phyloP scores from a whole-genome alignment of 1,140 invertebrate genomes.

The Pollicipes pollicipes region DNA sequence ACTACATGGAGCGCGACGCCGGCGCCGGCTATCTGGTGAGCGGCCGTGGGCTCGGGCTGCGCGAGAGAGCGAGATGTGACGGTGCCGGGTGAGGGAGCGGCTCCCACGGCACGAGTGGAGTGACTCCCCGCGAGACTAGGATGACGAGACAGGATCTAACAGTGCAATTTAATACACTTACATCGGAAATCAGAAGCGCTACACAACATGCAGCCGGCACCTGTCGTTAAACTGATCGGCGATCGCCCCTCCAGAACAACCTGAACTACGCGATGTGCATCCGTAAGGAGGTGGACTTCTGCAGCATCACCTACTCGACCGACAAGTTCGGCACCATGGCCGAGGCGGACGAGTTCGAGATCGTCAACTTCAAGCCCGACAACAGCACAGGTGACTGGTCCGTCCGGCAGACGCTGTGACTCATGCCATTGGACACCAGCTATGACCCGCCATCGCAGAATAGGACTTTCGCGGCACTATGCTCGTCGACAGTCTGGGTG shows the following conservation, averaged over 20 bases:
- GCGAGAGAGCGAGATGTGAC: not conserved
- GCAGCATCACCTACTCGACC: conserved; percentile 40
- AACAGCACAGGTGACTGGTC: no score
- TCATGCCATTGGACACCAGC: not conserved
- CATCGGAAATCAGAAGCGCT: not conserved
- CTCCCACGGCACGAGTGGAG: not conserved
- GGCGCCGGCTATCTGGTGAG: not conserved
- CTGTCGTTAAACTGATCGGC: not conserved
- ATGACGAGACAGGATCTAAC: no score
- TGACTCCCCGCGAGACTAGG: not conserved
- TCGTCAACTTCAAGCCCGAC: not conserved
- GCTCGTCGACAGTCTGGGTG: no score
- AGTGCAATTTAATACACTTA: no score
- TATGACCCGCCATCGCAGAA: not conserved
- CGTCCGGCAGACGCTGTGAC: no score
- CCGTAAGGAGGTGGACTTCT: conserved; percentile 37
- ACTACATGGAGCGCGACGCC: not conserved
- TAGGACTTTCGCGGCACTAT: not conserved
- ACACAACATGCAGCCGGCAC: no score
- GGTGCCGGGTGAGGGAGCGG: not conserved
- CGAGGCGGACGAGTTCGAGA: not conserved
- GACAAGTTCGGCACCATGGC: not conserved
- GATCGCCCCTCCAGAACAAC: conserved; percentile 43
- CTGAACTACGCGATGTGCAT: conserved; percentile 61
- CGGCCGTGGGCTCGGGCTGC: not conserved